Base-by-base conservation (phyloP, 1,140 invertebrate species). In the Zelostemma sp. region DNA sequence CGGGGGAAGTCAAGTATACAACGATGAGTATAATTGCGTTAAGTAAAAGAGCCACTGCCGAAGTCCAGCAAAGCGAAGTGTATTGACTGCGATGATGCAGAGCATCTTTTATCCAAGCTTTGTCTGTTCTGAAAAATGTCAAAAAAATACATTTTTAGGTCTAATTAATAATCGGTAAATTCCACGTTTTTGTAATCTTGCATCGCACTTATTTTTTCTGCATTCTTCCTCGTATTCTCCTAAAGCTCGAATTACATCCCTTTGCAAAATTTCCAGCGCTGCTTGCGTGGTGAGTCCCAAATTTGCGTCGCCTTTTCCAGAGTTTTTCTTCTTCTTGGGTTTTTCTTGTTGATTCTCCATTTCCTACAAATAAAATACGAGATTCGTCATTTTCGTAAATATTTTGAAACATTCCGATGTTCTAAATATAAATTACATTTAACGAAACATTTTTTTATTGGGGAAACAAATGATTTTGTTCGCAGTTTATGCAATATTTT, bases 1-100 rank as follows among this genome's bases (percentile, higher is more conserved):
- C 73, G 64, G 81, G 75, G 41, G 65, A 66, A 47, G 72, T 75
- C 54, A 82, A 81, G 67, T 79, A 87, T 57, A 81, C 75, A 41
- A 85, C 31, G 17, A 88, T 77, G 28, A 89, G 77, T 19, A 80
- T 68, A 62, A 86, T 68, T 19, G 80, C 80, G 69, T 80, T 84
- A 35, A 90, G 60, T 47, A 89, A 57, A 18, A 89, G 81, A 0
- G 86, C 83, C 0, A 88, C 46, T 35, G 88, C 86, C 33, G 90
- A 90, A 14, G 90, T 87, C 89, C 90, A 91, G 55, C 89, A 89
- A 65, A 92, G 86, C 4, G 89, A 90, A 46, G 90, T 91, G 54
- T 90, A 86, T 65, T 88, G 87, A 74, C 90, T 91, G 53, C 82
- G 86, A 72, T 89, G 88, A 75, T 89, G 85, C 47, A 89, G 80